Conservation (phyloP, 92 coral and sea anemone species). For the Zoanthus sociatus region DNA sequence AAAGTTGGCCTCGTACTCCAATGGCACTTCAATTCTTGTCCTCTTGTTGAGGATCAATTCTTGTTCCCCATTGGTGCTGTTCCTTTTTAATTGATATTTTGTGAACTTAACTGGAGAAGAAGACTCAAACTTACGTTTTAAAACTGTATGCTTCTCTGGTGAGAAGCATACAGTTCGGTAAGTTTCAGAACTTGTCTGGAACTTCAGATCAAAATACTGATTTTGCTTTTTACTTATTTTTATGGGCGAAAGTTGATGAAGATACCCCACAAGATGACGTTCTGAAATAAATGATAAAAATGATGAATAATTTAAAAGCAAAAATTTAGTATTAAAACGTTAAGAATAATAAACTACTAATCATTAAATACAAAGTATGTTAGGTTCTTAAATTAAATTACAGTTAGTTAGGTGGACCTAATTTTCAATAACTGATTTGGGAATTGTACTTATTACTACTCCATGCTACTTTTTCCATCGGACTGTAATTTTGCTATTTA, state of each 20-base stretch:
- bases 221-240: not conserved
- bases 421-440: not conserved
- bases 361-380: not conserved
- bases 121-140: not conserved
- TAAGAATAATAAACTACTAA: not conserved
- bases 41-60: not conserved
- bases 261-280: not conserved
- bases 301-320: not conserved
- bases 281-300: not conserved
- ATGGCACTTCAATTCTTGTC: not conserved
- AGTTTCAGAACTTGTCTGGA: constrained; percentile 1
- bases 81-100: not conserved
- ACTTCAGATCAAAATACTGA: constrained; percentile 4
- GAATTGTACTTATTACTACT: not conserved
- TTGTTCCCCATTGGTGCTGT: not conserved
- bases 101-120: not conserved
- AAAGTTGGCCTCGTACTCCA: not conserved
- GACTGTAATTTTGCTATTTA: not conserved
- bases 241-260: not conserved
- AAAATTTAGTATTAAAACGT: not conserved
- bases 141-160: not conserved
- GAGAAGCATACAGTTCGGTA: not conserved
- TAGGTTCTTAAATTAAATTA: not conserved
- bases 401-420: not conserved
- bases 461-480: not conserved